These are phyloP conservation scores for Pituophis catenifer DNA, from an alignment of 2,113 vertebrate genomes.

Conservation along the genomic window DNA sequence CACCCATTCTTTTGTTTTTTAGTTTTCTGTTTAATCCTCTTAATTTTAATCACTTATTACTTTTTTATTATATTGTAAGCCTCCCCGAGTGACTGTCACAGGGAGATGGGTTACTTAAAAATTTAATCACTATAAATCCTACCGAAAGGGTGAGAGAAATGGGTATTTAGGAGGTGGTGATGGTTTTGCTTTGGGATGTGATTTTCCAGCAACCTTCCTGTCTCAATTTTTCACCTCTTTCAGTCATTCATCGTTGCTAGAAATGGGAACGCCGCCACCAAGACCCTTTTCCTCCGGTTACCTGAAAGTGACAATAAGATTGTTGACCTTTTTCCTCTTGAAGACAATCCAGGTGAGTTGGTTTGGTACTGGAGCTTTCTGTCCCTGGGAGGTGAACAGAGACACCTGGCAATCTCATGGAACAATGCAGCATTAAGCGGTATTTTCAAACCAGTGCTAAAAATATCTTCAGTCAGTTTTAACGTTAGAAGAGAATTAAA, in stretches of 20 bases:
- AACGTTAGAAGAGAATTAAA: background rate
- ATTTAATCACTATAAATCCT: background rate
- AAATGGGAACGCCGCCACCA: background rate
- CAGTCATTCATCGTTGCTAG: constrained; percentile 71
- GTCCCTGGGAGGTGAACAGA: background rate
- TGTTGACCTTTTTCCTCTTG: constrained; percentile 58
- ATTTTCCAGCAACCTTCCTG: background rate
- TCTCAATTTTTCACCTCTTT: background rate
- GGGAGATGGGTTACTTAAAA: background rate
- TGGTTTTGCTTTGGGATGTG: background rate
- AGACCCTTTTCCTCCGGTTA: constrained; percentile 57
- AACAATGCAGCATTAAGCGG: background rate
- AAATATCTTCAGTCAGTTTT: background rate
- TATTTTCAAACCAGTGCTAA: background rate
- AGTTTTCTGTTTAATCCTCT: background rate
- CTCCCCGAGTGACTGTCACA: background rate
- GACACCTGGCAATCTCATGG: background rate
- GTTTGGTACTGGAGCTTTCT: background rate
- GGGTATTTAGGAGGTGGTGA: background rate
- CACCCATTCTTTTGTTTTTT: background rate
- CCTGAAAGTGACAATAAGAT: constrained; percentile 13
- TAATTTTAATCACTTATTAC: background rate
- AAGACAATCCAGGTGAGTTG: constrained; percentile 52
- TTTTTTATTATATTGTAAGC: background rate
- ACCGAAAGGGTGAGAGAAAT: background rate